phyloP scores from a whole-genome alignment of 2,888 invertebrate species.

The Cabera pusaria region DNA sequence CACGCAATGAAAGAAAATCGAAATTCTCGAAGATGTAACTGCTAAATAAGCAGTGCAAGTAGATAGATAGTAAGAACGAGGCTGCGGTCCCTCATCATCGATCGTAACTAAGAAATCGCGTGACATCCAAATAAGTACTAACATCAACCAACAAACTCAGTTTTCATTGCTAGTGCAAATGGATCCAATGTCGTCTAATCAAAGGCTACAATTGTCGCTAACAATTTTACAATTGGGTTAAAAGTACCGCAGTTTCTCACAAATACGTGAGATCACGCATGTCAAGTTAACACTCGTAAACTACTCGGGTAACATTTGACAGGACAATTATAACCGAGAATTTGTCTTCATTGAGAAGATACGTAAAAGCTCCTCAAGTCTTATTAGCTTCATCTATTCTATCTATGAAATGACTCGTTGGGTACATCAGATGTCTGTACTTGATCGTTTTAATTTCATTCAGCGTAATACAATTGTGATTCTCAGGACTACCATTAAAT shows the following conservation, averaged over 20 bases:
- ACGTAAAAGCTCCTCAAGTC: conserved; percentile 18
- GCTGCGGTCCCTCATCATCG: conserved; percentile 6
- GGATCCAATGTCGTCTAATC: conserved; percentile 27
- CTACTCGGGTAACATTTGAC: conserved; percentile 14
- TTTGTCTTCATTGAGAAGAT: conserved; percentile 26
- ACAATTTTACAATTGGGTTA: conserved; percentile 26
- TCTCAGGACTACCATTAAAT: conserved; percentile 8
- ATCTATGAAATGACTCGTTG: no score
- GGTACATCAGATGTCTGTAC: no score
- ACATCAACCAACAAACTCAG: conserved; percentile 4
- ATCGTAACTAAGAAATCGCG: conserved; percentile 24
- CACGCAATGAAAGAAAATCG: no score
- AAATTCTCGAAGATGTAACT: no score
- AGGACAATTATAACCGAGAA: conserved; percentile 25
- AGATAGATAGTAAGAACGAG: conserved; percentile 11
- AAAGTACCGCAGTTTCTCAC: conserved; percentile 26
- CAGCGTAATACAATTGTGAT: conserved; percentile 15
- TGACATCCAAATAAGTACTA: conserved; percentile 21
- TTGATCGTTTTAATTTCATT: conserved; percentile 16
- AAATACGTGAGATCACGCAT: conserved; percentile 27
- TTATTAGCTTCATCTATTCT: no score
- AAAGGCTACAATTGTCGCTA: conserved; percentile 18
- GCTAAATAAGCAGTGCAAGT: conserved; percentile 2
- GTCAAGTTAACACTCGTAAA: conserved; percentile 14
- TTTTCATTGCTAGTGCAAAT: conserved; percentile 27